Evolutionary conservation across 1,140 invertebrate species (phyloP), one percentile per base, ranked within the genome.

Genomic region (Hyles vespertilio): DNA sequence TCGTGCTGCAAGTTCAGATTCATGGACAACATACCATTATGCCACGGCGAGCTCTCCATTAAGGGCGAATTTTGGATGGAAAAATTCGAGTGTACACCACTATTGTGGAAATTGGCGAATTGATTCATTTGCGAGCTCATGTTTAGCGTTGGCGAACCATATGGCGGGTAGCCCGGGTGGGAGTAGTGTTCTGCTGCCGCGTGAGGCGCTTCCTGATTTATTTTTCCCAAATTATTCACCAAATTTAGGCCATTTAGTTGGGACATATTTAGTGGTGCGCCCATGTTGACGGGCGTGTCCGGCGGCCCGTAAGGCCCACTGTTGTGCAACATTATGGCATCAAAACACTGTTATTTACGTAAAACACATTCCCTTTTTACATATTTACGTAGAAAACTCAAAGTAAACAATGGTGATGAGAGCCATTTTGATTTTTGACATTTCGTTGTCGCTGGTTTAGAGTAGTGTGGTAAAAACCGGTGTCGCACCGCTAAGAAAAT

Each of bases 281-380:
- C 72, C 61, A 76, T 68, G 56, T 82, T 86, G 47, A 79, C 55
- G 22, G 81, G 74, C n/a, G 71, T 59, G 32, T 86, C 84, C 47
- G 74, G 82, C 22, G 74, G 67, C 56, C 79, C 83, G 63, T 76
- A 87, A 53, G 72, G 72, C 55, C 81, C 81, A 44, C 69, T 85
- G 55, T 87, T 87, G 65, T 87, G 81, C 71, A 87, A 81, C 84
- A 87, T 87, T 56, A 65, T 82, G 66, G 56, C 51, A 57, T 63
- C 8, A 40, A 60, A 57, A 51, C 58, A 76, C 66, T 61, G 58
- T 67, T 58, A 55, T 62, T 63, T 47, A 5, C 55, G 32, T 48
- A 33, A 53, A 57, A 58, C 36, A 40, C 65, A 64, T 64, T 67
- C 5, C 61, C 55, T 55, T 58, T 67, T 59, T 58, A 69, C 71